Evolutionary conservation across 2,888 invertebrate species (phyloP), one percentile per base, ranked within the genome.

Genomic region (Eueremaeus valkanovi): DNA sequence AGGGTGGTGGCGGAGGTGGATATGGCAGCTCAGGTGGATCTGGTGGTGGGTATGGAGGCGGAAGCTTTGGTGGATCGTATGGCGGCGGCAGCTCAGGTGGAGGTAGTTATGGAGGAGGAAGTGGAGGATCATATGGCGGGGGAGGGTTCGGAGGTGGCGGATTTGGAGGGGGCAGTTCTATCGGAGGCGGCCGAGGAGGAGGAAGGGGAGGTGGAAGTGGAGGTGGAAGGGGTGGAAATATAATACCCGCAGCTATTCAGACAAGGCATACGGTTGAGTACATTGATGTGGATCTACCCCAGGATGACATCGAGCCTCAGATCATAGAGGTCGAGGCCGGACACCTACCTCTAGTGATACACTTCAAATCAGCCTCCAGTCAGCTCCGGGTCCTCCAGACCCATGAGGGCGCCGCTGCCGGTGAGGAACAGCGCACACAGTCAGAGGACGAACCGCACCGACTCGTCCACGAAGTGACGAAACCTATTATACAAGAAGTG

Each of bases 401-500:
- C 3, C 68, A 66, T 40, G 29, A 29, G 5, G 68, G 36, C 24
- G 68, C 29, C 6, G n/a, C n/a, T n/a, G 24, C 11, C 9, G 68
- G 36, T 29, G 68, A 66, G 11, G 29, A 18, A 18, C 68, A 66
- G 21, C 16, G 29, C 13, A 6, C 68, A 24, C 68, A 66, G 9
- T 66, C 68, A 21, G 68, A 66, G 29, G 68, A n/a, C n/a, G n/a
- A n/a, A n/a, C n/a, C n/a, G n/a, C n/a, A n/a, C n/a, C n/a, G n/a
- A n/a, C n/a, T n/a, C 21, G 16, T 66, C 29, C 68, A 66, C 13
- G 36, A 66, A 29, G 68, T 66, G 21, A 40, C 40, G 9, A 66
- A 66, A 40, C 68, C 68, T 13, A 66, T 66, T n/a, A 66, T 66
- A 9, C 68, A 66, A 66, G 68, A 66, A 29, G 68, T 66, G 9